Evolutionary conservation across 2,797 vertebrate species (phyloP).

Genomic region (Alfaro cultratus): DNA sequence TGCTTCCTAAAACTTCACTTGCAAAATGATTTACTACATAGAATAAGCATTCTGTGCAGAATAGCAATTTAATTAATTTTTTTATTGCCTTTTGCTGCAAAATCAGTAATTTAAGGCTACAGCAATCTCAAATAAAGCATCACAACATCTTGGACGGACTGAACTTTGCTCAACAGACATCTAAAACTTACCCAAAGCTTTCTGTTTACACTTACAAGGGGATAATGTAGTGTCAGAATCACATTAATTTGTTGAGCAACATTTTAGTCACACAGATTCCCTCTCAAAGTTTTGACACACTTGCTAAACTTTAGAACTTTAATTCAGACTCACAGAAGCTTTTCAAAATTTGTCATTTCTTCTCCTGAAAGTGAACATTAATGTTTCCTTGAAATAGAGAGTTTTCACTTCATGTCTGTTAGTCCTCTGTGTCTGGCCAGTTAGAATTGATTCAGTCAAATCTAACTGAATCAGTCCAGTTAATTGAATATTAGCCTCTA

Average conservation of each 20-base stretch:
- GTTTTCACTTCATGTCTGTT: constrained; percentile 16
- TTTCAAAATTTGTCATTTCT: constrained; percentile 13
- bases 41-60: background rate
- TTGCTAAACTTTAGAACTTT: background rate
- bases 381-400: constrained; percentile 18
- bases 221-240: constrained; percentile 5
- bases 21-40: background rate
- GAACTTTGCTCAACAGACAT: background rate
- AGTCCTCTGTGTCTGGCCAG: constrained; percentile 19
- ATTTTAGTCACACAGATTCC: constrained; percentile 4
- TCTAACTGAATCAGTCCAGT: background rate
- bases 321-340: background rate
- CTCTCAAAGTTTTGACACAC: background rate
- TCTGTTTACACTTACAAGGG: background rate
- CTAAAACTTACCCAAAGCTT: background rate
- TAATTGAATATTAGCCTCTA: constrained; percentile 59
- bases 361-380: constrained; percentile 6
- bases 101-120: too few relatives aligned
- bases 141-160: too few relatives aligned
- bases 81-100: too few relatives aligned
- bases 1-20: background rate
- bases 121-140: too few relatives aligned
- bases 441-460: constrained; percentile 44
- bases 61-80: background rate
- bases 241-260: background rate